A percentile compares a stretch with the other conserved stretches of the same genome.
These are phyloP conservation scores for Parazoanthus atlanticus DNA, from an alignment of 92 coral and sea anemone genomes.

Conservation along the genomic window DNA sequence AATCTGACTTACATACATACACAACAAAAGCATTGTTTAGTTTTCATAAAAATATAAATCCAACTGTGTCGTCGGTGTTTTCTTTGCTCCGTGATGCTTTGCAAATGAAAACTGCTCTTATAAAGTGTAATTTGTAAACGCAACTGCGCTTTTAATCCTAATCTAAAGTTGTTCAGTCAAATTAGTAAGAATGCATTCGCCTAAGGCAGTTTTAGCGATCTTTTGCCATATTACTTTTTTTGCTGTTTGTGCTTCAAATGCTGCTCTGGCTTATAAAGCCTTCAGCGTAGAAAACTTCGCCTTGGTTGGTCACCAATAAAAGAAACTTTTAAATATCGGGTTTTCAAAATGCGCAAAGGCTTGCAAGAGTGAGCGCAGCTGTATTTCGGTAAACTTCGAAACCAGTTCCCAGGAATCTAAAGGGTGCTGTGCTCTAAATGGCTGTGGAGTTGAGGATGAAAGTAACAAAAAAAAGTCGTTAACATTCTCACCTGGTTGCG, in stretches of 20 bases:
- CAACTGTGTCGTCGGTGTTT: not conserved
- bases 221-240: not conserved
- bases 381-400: slow-evolving; percentile 2
- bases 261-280: not conserved
- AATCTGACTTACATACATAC: not conserved
- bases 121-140: not conserved
- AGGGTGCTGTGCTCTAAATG: slow-evolving; percentile 20
- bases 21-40: not conserved
- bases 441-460: not conserved
- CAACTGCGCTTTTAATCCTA: not conserved
- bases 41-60: not conserved
- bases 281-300: not conserved
- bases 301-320: not conserved
- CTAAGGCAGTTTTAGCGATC: not conserved
- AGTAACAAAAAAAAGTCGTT: not conserved
- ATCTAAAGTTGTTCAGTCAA: not conserved
- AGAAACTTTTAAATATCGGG: not conserved
- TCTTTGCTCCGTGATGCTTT: not conserved
- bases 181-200: not conserved
- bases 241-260: not conserved
- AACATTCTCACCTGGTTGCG: not conserved
- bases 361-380: slow-evolving; percentile 17
- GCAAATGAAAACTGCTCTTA: too few relatives aligned
- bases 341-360: slow-evolving; percentile 3
- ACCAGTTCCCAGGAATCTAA: not conserved